Base-by-base conservation (phyloP, 2,797 vertebrate species). In the Epinephelus malabaricus region DNA sequence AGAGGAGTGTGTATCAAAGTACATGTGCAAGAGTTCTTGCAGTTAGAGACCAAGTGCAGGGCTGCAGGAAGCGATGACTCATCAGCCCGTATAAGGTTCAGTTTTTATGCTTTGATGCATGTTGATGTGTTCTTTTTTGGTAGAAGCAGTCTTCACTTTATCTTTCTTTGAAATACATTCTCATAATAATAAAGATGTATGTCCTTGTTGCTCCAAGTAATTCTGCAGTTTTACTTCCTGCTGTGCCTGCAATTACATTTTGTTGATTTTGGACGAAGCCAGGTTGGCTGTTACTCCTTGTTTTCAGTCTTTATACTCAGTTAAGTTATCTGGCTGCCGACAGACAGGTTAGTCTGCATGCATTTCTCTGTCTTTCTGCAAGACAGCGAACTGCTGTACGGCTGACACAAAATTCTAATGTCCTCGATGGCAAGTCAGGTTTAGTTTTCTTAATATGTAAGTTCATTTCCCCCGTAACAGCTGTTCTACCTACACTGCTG, bases 61-160 rank as follows among this genome's bases (percentile, higher is more conserved):
- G 55, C 25, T 25, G 10, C 12, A 34, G 60, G 69, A 80, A 25
- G 5, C 43, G 4, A 65, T 55, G 30, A 81, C 4, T 73, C 45
- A 81, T 2, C 21, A 17, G 19, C 12, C 40, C 14, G 58, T 45
- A 30, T 77, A 30, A 13, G 19, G 23, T 53, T n/a, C 34, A 45
- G 8, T 30, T 14, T 46, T 43, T 12, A 18, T 46, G 25, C 7
- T 23, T 3, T 18, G 12, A 50, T 21, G 3, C 43, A 14, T 59
- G 27, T 59, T 46, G 13, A 1, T 59, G 27, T 5, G 7, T 45
- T 27, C 5, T 27, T 58, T 12, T 59, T 46, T 2, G 27, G 56
- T 19, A 38, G 2, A 13, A 34, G 6, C 62, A 50, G 8, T 18
- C 27, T 56, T 2, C 12, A 54, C 4, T 69, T 27, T n/a, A 17